Evolutionary conservation across 2,888 invertebrate species (phyloP), one percentile per base, ranked within the genome.

Genomic region (Elgonia sp.): DNA sequence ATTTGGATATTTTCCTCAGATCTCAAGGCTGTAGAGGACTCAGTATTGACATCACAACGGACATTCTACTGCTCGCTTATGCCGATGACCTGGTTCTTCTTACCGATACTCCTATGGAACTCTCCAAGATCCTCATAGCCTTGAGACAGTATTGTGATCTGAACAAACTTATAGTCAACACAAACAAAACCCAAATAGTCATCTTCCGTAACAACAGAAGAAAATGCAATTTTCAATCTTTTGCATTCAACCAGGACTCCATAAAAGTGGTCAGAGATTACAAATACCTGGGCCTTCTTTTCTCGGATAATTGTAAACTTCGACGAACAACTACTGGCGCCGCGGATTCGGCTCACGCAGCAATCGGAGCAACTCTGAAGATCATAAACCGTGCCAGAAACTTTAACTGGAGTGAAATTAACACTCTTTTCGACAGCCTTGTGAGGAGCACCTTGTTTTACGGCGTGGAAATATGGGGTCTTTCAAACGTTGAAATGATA

Each of bases 1-100:
- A 67, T 39, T 40, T 39, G 40, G 9, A 65, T 5, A 65, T n/a
- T 39, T 18, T n/a, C 39, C 7, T 65, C 14, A 10, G 5, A 8
- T 14, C 39, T 14, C 18, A 46, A 8, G 67, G 46, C 10, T 67
- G 42, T 21, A 67, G 67, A 42, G 67, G 46, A 12, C 4, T 67
- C 7, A 46, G 20, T 12, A n/a, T 67, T 1, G 20, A 67, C 21
- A 4, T 1, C 6, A 16, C 20, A 8, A 67, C 18, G 14, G 46
- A 42, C 18, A 20, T 67, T 7, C 8, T 46, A 20, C 42, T 67
- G 4, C 20, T 42, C 5, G 67, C 67, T 1, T 46, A 67, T 46
- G 42, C 67, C 6, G 46, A 67, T 46, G 46, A 67, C 21, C 8
- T 67, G 20, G 67, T 67, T n/a, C 20, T 67, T 10, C 46, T 67